Percentiles rank a stretch among this genome's conserved stretches.
phyloP scores from a whole-genome alignment of 1,140 invertebrate genomes.

The Aphaenogaster floridana region DNA sequence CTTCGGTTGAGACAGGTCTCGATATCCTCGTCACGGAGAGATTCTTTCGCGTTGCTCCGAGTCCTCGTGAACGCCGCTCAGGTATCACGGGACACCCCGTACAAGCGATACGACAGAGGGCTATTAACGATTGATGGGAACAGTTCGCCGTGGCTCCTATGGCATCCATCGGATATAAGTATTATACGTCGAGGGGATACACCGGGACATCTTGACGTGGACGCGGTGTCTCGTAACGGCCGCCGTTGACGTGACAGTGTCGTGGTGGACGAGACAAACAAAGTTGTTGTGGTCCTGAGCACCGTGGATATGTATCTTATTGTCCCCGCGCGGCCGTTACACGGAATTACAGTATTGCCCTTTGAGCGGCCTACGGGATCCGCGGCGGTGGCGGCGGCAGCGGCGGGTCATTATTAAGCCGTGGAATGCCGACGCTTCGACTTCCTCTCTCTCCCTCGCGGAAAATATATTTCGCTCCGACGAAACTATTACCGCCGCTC shows the following conservation, averaged over 20 bases:
- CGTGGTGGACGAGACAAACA: conserved; percentile 59
- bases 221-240: conserved; percentile 44
- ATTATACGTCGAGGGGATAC: background rate
- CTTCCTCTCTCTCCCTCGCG: conserved; percentile 20
- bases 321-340: conserved; percentile 68
- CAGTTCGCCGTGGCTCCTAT: conserved; percentile 35
- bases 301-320: conserved; percentile 75
- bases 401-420: conserved; percentile 64
- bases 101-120: conserved; percentile 39
- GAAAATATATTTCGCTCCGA: conserved; percentile 41
- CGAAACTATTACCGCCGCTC: conserved; percentile 36
- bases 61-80: background rate
- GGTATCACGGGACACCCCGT: conserved; percentile 27
- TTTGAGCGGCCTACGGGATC: conserved; percentile 69
- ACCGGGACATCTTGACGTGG: conserved; percentile 43
- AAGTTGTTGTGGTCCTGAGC: conserved; percentile 72
- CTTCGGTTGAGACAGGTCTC: background rate
- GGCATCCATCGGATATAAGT: conserved; percentile 34
- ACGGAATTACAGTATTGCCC: conserved; percentile 68
- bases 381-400: conserved; percentile 23
- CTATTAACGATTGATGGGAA: conserved; percentile 60
- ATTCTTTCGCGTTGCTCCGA: background rate
- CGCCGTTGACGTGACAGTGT: conserved; percentile 36
- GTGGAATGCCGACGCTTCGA: conserved; percentile 39
- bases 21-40: conserved; percentile 33